These are phyloP conservation scores for Piprites chloris DNA, from an alignment of 2,113 vertebrate species.

Conservation along the genomic window DNA sequence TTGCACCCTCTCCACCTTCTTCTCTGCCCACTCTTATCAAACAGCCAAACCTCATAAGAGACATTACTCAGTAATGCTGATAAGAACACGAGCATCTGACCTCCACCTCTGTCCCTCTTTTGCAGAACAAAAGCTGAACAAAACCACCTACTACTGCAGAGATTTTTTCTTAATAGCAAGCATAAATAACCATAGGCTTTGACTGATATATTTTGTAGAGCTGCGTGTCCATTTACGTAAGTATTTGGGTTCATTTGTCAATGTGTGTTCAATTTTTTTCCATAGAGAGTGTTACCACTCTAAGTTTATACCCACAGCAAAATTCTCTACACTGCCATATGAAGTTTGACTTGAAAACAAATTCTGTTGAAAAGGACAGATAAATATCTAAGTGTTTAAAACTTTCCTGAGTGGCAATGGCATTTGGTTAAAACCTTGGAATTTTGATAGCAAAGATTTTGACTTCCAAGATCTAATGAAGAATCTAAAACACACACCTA, in stretches of 20 bases:
- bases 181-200: neutral
- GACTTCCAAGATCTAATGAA: neutral
- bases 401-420: neutral
- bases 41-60: neutral
- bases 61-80: neutral
- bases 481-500: neutral
- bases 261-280: neutral
- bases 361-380: neutral
- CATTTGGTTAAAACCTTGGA: neutral
- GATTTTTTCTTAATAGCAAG: neutral
- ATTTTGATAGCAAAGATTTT: neutral
- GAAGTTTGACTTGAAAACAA: neutral
- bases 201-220: neutral
- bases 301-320: neutral
- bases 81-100: neutral
- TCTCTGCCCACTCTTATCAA: neutral
- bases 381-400: neutral
- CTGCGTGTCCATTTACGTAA: neutral
- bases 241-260: neutral
- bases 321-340: neutral
- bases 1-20: neutral
- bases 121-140: neutral
- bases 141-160: neutral
- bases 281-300: fast-evolving
- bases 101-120: neutral